Base-by-base conservation (phyloP, 2,113 vertebrate genomes). In the Charina bottae region DNA sequence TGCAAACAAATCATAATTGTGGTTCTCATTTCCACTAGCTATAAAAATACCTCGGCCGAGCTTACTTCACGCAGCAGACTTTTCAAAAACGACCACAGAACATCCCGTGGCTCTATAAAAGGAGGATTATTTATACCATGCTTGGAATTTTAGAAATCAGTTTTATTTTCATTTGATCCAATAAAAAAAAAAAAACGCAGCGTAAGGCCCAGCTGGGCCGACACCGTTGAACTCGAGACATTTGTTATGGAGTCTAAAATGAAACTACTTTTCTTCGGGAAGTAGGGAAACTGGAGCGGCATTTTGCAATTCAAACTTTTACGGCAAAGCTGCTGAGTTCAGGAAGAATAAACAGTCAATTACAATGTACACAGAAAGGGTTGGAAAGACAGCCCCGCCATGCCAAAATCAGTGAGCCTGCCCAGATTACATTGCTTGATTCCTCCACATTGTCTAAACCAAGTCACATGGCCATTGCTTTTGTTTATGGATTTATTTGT, bases 101-200 rank as follows among this genome's bases (percentile, higher is more conserved):
- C 53, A 91, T 92, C 89, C 59, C 53, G 7, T 89, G 54, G 88
- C 91, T 89, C 90, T 94, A 89, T 87, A 93, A 95, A 93, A 78
- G 7, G 0, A 3, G 88, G 46, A 33, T 85, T 90, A 62, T 10
- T 89, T 93, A 83, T 94, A 93, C 90, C 26, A 90, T 90, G 90
- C 12, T 92, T 91, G 88, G 94, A 93, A 95, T 96, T 72, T 72
- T 17, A 90, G 56, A 55, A 53, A 68, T 83, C 91, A 92, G 58
- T 68, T 92, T 93, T 94, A 92, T 96, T 95, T 62, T 89, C 58
- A 92, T 37, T 85, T 90, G 96, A 92, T 91, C 87, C 93, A 93
- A 91, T 94, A 85, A 95, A 96, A 94, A 85, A 85, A 95, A 96
- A 94, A 85, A 60, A 94, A 94, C 0, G 1, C 2, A 72, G 93